These are phyloP conservation scores for Eremobia ochroleuca DNA, from an alignment of 2,888 invertebrate species.

Conservation along the genomic window DNA sequence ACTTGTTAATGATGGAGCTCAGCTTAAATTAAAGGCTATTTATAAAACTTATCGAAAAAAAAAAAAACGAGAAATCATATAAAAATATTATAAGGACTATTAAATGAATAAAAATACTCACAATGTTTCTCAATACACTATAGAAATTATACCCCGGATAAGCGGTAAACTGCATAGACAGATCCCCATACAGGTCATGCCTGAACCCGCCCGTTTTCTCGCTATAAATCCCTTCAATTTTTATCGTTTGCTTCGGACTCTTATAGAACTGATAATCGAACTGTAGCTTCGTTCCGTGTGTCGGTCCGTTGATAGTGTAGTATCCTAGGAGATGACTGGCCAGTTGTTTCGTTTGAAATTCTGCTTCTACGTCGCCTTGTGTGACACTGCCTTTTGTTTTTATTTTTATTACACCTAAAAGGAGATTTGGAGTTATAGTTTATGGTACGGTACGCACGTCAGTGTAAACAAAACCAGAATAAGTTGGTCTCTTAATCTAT, in stretches of 20 bases:
- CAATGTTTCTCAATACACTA: constrained; percentile 92
- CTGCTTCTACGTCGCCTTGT: constrained; percentile 94
- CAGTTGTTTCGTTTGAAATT: constrained; percentile 95
- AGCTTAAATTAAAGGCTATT: too few relatives aligned
- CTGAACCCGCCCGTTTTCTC: constrained; percentile 91
- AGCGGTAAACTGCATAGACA: constrained; percentile 94
- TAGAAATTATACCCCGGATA: constrained; percentile 94
- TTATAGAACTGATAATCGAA: constrained; percentile 93
- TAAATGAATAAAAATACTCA: too few relatives aligned
- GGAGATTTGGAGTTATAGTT: neutral
- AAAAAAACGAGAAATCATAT: too few relatives aligned
- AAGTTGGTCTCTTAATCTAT: too few relatives aligned
- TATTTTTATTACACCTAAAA: constrained; percentile 81
- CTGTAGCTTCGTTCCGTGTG: constrained; percentile 91
- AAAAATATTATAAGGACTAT: too few relatives aligned
- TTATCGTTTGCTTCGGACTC: constrained; percentile 90
- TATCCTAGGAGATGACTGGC: constrained; percentile 94
- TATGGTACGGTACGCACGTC: too few relatives aligned
- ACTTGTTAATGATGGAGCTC: too few relatives aligned
- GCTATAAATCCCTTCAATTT: constrained; percentile 86
- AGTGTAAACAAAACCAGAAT: too few relatives aligned
- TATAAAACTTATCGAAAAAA: too few relatives aligned
- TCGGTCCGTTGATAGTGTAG: constrained; percentile 90
- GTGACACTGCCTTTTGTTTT: constrained; percentile 91
- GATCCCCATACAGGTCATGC: constrained; percentile 92